Conservation (phyloP, 53 echinoderm and acorn worm genomes). For the Mesocentrotus franciscanus region DNA sequence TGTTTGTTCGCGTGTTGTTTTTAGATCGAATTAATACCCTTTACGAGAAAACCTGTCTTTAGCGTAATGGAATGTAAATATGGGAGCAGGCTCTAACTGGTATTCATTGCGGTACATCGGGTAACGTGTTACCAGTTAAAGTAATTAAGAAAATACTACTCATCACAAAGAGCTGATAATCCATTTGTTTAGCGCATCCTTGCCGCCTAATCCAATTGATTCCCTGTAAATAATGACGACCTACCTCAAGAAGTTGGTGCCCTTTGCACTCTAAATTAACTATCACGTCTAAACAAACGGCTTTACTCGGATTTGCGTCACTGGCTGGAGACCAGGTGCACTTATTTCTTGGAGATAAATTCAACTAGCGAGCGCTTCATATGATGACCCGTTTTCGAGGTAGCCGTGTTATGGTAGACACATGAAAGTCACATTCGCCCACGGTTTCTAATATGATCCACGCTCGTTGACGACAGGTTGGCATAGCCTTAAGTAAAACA, state of each 20-base stretch:
- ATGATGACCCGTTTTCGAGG: not conserved
- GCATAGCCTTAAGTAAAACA: not conserved
- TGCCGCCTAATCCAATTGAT: not conserved
- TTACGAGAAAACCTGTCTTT: not conserved
- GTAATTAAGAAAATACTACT: constrained; percentile 19
- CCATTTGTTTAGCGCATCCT: not conserved
- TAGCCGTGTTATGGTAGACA: not conserved
- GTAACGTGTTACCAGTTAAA: not conserved
- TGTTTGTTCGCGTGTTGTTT: too few species aligned
- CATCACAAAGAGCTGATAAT: not conserved
- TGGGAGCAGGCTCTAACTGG: too few species aligned
- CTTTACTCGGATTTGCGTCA: not conserved
- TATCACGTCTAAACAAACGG: not conserved
- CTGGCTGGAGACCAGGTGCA: not conserved
- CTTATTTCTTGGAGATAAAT: not conserved
- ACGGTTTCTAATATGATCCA: not conserved
- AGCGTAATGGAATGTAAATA: not conserved
- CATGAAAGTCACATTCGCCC: constrained; percentile 12
- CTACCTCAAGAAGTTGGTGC: not conserved
- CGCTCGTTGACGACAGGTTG: not conserved
- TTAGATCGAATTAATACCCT: not conserved
- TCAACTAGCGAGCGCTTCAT: not conserved
- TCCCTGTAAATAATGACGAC: not conserved
- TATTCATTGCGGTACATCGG: not conserved
- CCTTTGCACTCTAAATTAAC: not conserved